Percentiles rank a stretch among this genome's conserved stretches.
Conservation (phyloP, 2,888 invertebrate species). For the Octodonta nipae region DNA sequence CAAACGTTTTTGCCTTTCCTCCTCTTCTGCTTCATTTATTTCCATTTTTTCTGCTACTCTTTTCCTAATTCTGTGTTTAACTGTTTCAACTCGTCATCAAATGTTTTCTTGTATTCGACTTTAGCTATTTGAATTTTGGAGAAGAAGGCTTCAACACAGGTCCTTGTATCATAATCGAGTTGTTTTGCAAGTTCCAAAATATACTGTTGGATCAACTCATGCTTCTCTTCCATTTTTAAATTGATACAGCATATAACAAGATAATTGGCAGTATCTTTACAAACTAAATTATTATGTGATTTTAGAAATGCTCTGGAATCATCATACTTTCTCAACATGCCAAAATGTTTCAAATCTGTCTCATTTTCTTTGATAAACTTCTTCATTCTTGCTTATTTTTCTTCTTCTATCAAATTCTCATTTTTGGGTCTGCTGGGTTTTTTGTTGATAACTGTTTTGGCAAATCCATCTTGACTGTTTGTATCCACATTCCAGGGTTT, state of each 20-base stretch:
- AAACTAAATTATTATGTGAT: constrained; percentile 69
- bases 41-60: constrained; percentile 78
- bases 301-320: constrained; percentile 79
- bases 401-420: constrained; percentile 72
- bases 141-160: constrained; percentile 83
- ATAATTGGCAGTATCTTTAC: constrained; percentile 95
- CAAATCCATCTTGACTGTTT: constrained; percentile 90
- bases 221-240: constrained; percentile 94
- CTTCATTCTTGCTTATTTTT: constrained; percentile 68
- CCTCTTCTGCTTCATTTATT: constrained; percentile 77
- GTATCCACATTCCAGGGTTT: constrained; percentile 99
- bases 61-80: constrained; percentile 72
- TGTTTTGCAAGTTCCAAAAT: constrained; percentile 91
- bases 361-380: constrained; percentile 87
- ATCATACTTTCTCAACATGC: constrained; percentile 80
- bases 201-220: constrained; percentile 92
- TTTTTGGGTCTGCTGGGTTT: constrained; percentile 46
- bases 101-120: constrained; percentile 80
- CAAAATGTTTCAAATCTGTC: constrained; percentile 75
- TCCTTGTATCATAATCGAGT: constrained; percentile 79
- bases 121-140: constrained; percentile 82
- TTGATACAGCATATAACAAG: constrained; percentile 97
- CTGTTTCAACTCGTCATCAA: constrained; percentile 78
- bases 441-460: constrained; percentile 89
- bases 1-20: constrained; percentile 69